phyloP scores from a whole-genome alignment of 1,140 invertebrate species.

The Drosophila jambulina region DNA sequence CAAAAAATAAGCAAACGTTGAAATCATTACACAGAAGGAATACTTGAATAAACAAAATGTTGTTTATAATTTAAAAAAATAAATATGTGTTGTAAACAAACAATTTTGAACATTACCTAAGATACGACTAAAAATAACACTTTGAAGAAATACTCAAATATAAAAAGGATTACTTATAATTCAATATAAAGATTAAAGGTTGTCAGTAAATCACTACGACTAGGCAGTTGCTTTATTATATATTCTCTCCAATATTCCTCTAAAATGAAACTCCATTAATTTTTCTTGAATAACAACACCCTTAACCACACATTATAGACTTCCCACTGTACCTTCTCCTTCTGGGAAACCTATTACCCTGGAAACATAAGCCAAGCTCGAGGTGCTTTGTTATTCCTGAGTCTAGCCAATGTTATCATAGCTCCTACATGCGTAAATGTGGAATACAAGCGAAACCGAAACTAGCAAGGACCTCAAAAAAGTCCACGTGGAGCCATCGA shows the following conservation, averaged over 20 bases:
- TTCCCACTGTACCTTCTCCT: neutral
- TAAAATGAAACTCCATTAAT: neutral
- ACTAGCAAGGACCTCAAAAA: constrained; percentile 17
- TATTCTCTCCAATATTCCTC: neutral
- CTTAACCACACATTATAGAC: neutral
- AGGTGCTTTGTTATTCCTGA: constrained; percentile 43
- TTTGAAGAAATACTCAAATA: too few species aligned
- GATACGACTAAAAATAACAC: too few species aligned
- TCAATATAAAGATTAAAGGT: neutral
- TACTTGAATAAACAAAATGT: neutral
- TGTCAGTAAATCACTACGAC: neutral
- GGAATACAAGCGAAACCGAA: constrained; percentile 20
- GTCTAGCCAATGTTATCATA: constrained; percentile 58
- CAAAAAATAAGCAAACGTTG: neutral
- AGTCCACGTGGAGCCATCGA: constrained; percentile 34
- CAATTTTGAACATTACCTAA: too few species aligned
- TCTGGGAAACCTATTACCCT: neutral
- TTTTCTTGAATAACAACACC: neutral
- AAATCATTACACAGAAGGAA: neutral
- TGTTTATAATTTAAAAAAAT: neutral
- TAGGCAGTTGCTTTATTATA: neutral
- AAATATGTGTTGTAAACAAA: neutral
- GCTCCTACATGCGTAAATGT: constrained; percentile 49
- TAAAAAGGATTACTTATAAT: too few species aligned
- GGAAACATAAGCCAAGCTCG: constrained; percentile 3